Conservation (phyloP, 2,797 vertebrate species). For the Paratrypauchen microcephalus region DNA sequence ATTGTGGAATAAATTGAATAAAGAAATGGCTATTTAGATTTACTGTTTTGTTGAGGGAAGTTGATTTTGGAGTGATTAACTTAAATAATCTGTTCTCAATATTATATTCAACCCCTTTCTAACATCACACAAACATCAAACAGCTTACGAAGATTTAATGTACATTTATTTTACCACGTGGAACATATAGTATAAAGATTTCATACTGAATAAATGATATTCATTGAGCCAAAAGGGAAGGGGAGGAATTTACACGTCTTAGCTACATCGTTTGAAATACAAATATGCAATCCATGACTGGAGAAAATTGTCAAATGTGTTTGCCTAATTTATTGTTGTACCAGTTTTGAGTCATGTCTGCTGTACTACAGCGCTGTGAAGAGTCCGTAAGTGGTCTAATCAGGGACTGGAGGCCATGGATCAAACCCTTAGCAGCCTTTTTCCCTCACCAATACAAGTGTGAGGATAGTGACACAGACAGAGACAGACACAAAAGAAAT, state of each 20-base stretch:
- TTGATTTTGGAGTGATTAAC: background rate
- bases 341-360: constrained; percentile 78
- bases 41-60: background rate
- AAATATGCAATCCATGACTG: constrained; percentile 99
- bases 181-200: constrained; percentile 99
- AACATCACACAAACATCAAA: constrained; percentile 88
- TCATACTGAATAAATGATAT: constrained; percentile 99
- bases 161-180: constrained; percentile 99
- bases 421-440: constrained; percentile 82
- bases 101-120: background rate
- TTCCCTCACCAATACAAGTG: constrained; percentile 74
- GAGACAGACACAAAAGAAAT: constrained; percentile 79
- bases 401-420: constrained; percentile 70
- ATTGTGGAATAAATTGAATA: background rate
- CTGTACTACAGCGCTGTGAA: constrained; percentile 78
- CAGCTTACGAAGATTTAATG: constrained; percentile 99
- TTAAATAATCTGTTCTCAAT: background rate
- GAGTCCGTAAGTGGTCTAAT: constrained; percentile 73
- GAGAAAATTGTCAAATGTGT: constrained; percentile 80
- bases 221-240: constrained; percentile 99
- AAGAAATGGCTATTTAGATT: background rate
- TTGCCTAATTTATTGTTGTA: constrained; percentile 81
- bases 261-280: constrained; percentile 99
- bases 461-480: constrained; percentile 79
- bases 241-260: constrained; percentile 99